phyloP scores from a whole-genome alignment of 1,140 invertebrate species.

The Microplitis demolitor region DNA sequence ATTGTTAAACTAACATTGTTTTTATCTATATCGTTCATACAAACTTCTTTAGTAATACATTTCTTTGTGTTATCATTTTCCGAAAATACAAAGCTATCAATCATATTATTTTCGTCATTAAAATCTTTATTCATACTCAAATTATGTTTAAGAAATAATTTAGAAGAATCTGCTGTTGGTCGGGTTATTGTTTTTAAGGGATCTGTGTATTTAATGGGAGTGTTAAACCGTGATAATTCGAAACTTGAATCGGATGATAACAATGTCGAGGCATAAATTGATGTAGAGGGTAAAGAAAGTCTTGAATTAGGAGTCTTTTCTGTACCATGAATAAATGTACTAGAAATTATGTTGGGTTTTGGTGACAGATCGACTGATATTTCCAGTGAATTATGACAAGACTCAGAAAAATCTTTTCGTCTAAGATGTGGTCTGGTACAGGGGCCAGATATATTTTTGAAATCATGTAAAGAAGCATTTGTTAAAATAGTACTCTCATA shows the following conservation, averaged over 20 bases:
- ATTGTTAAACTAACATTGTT: not conserved
- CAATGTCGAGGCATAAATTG: constrained; percentile 25
- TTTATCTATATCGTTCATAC: not conserved
- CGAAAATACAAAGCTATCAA: not conserved
- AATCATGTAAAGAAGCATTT: constrained; percentile 29
- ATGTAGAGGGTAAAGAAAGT: not conserved
- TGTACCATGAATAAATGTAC: not conserved
- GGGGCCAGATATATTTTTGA: constrained; percentile 35
- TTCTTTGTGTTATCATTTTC: not conserved
- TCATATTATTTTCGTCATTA: not conserved
- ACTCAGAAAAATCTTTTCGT: constrained; percentile 31
- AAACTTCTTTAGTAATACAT: not conserved
- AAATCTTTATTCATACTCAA: not conserved
- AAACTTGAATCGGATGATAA: constrained; percentile 29
- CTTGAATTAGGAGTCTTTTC: not conserved
- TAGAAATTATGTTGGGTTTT: not conserved
- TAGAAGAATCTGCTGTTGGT: not conserved
- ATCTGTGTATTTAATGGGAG: not conserved
- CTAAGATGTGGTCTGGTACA: constrained; percentile 48
- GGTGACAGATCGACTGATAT: not conserved
- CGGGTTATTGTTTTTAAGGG: not conserved
- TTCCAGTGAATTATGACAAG: not conserved
- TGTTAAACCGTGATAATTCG: not conserved
- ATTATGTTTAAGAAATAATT: not conserved
- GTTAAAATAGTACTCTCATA: constrained; percentile 35